Evolutionary conservation across 1,140 invertebrate species (phyloP), one percentile per base, ranked within the genome.

Genomic region (Lasioglossum albipes): DNA sequence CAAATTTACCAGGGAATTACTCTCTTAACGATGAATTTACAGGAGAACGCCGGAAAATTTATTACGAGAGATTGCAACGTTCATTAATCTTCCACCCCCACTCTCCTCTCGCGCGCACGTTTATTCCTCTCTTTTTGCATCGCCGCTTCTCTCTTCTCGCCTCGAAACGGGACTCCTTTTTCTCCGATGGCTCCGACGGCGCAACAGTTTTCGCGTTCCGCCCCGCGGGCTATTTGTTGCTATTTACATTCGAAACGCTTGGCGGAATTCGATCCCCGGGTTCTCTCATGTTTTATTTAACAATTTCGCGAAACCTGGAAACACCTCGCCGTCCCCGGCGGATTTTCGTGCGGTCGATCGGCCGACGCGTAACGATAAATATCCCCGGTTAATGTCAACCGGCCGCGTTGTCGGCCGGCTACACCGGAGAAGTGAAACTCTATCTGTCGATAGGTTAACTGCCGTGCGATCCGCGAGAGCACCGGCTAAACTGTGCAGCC

Each of bases 391-490:
- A 83, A 83, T 78, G 76, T 83, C 75, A 83, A 75, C 66, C 57
- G 66, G 31, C 16, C 52, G 52, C 18, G 52, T 59, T 36, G 36
- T 54, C 61, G 36, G 49, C 72, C 41, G 57, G 69, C 76, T 69
- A 67, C 49, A 72, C 41, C 73, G 80, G 77, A 69, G 52, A 64
- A 65, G 84, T 68, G 85, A 83, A 87, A 87, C 78, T 87, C 85
- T 87, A 87, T 87, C 85, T 81, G 85, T 86, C 84, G 85, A 87
- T 87, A 81, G 85, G 81, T 83, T 87, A 87, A 87, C 84, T 59
- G 81, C 54, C 27, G 64, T 82, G 61, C 57, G 77, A 64, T 52
- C 80, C 61, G 64, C 54, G 59, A 20, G n/a, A 54, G 45, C 52
- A 54, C 52, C 52, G 16, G 52, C 52, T 54, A n/a, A 9, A n/a